A percentile compares a stretch with the other conserved stretches of the same genome.
Conservation (phyloP, 2,888 invertebrate species). For the Phengaris alcon region DNA sequence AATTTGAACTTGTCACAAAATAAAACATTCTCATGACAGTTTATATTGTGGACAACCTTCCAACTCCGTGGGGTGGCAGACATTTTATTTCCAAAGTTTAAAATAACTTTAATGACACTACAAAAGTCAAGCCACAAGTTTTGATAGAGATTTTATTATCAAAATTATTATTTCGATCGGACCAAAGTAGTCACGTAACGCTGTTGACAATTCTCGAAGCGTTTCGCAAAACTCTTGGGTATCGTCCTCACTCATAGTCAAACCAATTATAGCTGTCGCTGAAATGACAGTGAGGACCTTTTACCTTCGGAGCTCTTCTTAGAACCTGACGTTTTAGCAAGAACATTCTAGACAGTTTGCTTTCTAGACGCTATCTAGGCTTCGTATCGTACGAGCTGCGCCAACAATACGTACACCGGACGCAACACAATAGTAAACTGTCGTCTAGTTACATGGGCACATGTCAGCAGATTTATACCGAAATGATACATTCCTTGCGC, state of each 20-base stretch:
- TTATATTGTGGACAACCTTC: conserved; percentile 35
- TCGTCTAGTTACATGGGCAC: conserved; percentile 13
- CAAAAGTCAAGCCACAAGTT: conserved; percentile 34
- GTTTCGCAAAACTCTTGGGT: conserved; percentile 4
- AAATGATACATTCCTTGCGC: background rate
- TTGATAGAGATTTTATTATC: conserved; percentile 35
- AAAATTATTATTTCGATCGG: conserved; percentile 33
- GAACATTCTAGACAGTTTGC: conserved; percentile 23
- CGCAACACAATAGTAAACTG: conserved; percentile 23
- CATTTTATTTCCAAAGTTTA: conserved; percentile 39
- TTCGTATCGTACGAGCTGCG: conserved; percentile 13
- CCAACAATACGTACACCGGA: conserved; percentile 20
- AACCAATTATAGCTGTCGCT: conserved; percentile 5
- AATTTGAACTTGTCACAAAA: conserved; percentile 25
- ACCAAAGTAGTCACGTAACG: conserved; percentile 21
- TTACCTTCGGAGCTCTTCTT: conserved; percentile 22
- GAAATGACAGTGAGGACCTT: conserved; percentile 17
- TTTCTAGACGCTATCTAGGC: conserved; percentile 13
- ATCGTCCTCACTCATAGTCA: background rate
- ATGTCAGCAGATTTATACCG: conserved; percentile 2
- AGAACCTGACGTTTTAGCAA: background rate
- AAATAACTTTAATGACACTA: conserved; percentile 37
- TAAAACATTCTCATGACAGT: conserved; percentile 32
- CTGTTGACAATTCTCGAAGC: background rate
- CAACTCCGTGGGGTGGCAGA: conserved; percentile 36